A percentile compares a stretch with the other conserved stretches of the same genome.
Conservation (phyloP, 2,888 invertebrate species). For the Thelaira solivaga region DNA sequence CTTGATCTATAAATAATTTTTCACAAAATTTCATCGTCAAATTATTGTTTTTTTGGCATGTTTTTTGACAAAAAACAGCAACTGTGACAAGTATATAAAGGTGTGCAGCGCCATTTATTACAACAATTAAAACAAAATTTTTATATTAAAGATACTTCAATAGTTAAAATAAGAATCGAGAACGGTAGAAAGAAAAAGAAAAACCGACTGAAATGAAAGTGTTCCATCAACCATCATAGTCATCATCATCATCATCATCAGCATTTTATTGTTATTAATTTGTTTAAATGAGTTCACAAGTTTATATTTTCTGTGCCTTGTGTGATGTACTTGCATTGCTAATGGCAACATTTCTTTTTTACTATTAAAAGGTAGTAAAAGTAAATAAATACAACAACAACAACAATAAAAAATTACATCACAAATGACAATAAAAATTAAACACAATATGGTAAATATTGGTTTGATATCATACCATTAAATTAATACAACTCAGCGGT, state of each 20-base stretch:
- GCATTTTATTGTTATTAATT: not conserved
- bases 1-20: too few relatives aligned
- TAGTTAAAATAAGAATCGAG: not conserved
- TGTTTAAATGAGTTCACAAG: not conserved
- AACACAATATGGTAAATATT: conserved; percentile 54
- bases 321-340: conserved; percentile 19
- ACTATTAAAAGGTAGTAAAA: conserved; percentile 30
- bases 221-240: too few relatives aligned
- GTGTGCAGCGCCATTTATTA: conserved; percentile 7
- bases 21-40: too few relatives aligned
- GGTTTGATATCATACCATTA: conserved; percentile 55
- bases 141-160: conserved; percentile 7
- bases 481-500: conserved; percentile 60
- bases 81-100: not conserved
- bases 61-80: not conserved
- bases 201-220: not conserved
- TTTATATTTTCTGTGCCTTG: not conserved
- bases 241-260: conserved; percentile 4
- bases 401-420: conserved; percentile 30
- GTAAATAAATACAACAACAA: conserved; percentile 20
- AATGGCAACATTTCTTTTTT: conserved; percentile 42
- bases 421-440: conserved; percentile 48
- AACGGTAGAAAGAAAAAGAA: not conserved
- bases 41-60: conserved; percentile 41
- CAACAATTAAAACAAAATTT: conserved; percentile 45